Percentiles rank a stretch among this genome's conserved stretches.
These are phyloP conservation scores for Nasonovia ribisnigri DNA, from an alignment of 2,888 invertebrate genomes.

Conservation along the genomic window DNA sequence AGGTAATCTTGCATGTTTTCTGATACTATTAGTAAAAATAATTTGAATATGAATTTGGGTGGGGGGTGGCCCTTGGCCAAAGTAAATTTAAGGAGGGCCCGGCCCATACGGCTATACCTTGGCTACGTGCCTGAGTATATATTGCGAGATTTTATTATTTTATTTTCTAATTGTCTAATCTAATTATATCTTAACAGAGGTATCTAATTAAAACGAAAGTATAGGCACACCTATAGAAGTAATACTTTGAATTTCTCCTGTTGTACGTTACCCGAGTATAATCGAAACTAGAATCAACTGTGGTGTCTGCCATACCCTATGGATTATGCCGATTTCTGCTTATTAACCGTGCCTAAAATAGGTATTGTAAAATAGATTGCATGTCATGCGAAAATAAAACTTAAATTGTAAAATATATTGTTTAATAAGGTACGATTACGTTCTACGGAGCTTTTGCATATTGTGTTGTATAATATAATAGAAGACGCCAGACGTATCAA, in stretches of 20 bases:
- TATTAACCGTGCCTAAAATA: neutral
- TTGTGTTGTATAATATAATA: neutral
- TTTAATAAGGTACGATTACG: neutral
- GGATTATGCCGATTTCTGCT: slow-evolving; percentile 6
- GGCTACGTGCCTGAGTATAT: too few species aligned
- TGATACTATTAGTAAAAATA: too few species aligned
- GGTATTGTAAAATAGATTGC: neutral
- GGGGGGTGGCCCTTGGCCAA: too few species aligned
- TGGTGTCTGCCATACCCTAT: neutral
- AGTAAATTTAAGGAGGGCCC: too few species aligned
- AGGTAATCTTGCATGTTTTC: too few species aligned
- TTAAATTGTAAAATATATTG: slow-evolving; percentile 1
- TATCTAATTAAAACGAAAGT: slow-evolving; percentile 43
- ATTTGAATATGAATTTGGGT: too few species aligned
- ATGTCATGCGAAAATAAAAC: slow-evolving; percentile 6
- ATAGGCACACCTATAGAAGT: neutral
- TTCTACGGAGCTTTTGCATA: neutral
- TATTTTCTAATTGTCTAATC: neutral
- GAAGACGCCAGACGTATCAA: neutral
- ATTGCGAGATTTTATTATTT: neutral
- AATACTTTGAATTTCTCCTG: slow-evolving; percentile 21
- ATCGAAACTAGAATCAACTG: neutral
- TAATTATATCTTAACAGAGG: neutral
- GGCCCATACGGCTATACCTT: too few species aligned
- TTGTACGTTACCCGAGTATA: neutral